Base-by-base conservation (phyloP, 2,888 invertebrate genomes). In the Aphodius granarius region DNA sequence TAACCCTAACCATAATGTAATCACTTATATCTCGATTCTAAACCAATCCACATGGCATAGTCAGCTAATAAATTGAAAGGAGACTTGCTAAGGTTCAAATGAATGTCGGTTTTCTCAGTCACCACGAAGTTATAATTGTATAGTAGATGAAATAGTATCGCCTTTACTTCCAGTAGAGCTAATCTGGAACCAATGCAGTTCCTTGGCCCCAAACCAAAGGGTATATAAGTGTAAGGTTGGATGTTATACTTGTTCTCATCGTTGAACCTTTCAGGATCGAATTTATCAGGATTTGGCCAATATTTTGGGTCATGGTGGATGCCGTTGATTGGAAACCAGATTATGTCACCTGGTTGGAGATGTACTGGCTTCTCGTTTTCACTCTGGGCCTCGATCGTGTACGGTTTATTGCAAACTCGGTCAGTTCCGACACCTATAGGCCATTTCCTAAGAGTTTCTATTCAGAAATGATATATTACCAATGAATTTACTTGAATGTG, bases 141-240 rank as follows among this genome's bases (percentile, higher is more conserved):
- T 68, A 87, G 72, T 15, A 86, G 22, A 23, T 84, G 78, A 65
- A 83, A 82, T 18, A 84, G 78, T n/a, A 86, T 21, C 0, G 81
- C 78, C 80, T 87, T 87, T 0, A 80, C 80, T 80, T 86, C 85
- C 76, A 86, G 70, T 3, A 85, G 73, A 13, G 86, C 86, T 76
- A 86, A 86, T 78, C 86, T 80, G 3, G 82, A 83, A 5, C 89
- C 90, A 72, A 90, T 88, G 80, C 90, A 91, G 79, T 84, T 88
- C 74, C 90, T 87, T 0, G 90, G 90, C 0, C 91, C 91, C 19
- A 84, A 78, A 1, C 91, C 90, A 79, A 90, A 90, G 0, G 90
- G 90, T 82, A 89, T 81, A 78, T 87, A 90, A 0, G 89, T 87
- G 78, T 88, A 89, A 0, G 89, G 88, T 73, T 86, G 82, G 65